Percentiles rank a stretch among this genome's conserved stretches.
Conservation (phyloP, 2,113 vertebrate genomes). For the Argyrosomus japonicus region DNA sequence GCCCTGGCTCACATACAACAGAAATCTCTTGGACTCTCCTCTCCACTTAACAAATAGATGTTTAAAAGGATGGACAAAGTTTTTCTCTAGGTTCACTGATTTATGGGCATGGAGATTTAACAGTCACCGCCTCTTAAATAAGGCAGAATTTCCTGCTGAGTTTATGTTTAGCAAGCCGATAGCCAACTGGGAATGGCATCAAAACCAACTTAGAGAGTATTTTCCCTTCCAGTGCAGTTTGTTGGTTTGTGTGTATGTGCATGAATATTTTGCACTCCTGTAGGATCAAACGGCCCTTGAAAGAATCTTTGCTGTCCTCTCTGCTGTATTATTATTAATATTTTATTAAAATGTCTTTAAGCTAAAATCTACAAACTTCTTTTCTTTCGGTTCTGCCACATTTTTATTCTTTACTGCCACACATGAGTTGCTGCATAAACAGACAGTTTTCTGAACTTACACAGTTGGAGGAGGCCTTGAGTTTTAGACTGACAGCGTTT, state of each 20-base stretch:
- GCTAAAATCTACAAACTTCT: background rate
- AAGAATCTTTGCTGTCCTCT: background rate
- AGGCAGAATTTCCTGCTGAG: conserved; percentile 21
- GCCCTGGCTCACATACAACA: conserved; percentile 17
- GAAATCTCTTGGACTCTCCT: conserved; percentile 17
- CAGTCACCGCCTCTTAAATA: conserved; percentile 24
- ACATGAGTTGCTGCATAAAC: background rate
- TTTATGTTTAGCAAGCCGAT: conserved; percentile 19
- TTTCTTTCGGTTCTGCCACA: background rate
- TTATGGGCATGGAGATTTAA: conserved; percentile 5
- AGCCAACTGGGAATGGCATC: conserved; percentile 1
- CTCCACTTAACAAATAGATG: background rate
- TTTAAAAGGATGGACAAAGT: conserved; percentile 4
- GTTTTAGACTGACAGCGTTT: conserved; percentile 78
- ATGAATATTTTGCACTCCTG: background rate
- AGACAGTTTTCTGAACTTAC: conserved; percentile 71
- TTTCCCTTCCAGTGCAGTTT: conserved; percentile 11
- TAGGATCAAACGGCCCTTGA: background rate
- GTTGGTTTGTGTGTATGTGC: background rate
- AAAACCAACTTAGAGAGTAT: conserved; percentile 2
- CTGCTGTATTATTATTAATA: background rate
- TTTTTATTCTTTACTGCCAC: background rate
- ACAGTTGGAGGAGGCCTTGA: conserved; percentile 75
- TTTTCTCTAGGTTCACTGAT: conserved; percentile 11
- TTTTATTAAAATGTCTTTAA: background rate